Evolutionary conservation across 2,888 invertebrate genomes (phyloP), one percentile per base, ranked within the genome.

Genomic region (Galerucella nymphaeae): DNA sequence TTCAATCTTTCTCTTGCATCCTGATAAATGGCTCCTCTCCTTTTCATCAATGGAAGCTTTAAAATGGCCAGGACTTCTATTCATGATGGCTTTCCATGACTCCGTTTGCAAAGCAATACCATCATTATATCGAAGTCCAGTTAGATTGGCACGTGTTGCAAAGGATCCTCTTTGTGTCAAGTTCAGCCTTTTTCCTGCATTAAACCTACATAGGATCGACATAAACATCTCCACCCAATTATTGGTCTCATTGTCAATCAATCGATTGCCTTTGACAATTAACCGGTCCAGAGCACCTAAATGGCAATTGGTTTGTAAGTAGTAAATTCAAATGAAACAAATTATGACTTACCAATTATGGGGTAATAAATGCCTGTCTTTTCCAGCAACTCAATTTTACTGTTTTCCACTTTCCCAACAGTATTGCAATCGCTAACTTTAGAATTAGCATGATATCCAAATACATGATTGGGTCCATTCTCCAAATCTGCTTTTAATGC

Each of bases 171-270:
- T 45, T 64, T 63, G 55, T 41, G 16, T 70, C 10, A 64, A 18
- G 30, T 70, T 69, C 38, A 69, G 14, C 9, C 68, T 13, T 38
- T 62, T 69, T 6, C 50, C 68, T 2, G 68, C 48, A 70, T 64
- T 70, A 13, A 57, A 58, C 42, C 50, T 64, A 10, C 20, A 16
- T 13, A 69, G 53, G 10, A 62, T 13, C 1, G 64, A 63, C 64
- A 70, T 70, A 18, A 70, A 70, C 41, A 70, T n/a, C 20, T 64
- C 64, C 14, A 58, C 42, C 13, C 20, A 11, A 20, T 61, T 61
- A 11, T 30, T 61, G 14, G 61, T 61, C 23, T 61, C 30, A 38
- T 61, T 61, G 11, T 20, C 13, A 13, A 61, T 30, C 16, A 55
- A 20, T 58, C 6, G 4, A 8, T 13, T 57, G 57, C 13, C 23